Conservation (phyloP, 35 echinoderm and acorn worm species). For the Patiria miniata region DNA sequence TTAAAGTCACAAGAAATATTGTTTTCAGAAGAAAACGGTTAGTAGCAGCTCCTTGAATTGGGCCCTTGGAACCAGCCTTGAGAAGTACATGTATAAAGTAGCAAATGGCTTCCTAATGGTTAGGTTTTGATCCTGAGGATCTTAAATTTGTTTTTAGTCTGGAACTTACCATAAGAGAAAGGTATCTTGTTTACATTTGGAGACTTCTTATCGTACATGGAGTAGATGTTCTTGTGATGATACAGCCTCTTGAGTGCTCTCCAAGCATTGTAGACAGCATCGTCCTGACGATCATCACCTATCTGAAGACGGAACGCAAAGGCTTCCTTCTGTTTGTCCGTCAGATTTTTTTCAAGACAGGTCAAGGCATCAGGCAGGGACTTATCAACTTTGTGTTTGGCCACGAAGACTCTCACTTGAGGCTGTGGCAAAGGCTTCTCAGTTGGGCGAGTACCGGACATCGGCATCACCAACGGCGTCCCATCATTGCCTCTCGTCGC, state of each 20-base stretch:
- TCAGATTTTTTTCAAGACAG: background rate
- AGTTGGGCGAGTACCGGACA: no score
- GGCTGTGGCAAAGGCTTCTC: no score
- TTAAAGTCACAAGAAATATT: no score
- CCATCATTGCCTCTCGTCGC: no score
- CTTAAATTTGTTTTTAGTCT: background rate
- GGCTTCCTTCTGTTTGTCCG: background rate
- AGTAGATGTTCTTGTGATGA: background rate
- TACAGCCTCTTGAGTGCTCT: background rate
- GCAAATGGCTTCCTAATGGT: background rate
- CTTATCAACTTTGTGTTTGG: background rate
- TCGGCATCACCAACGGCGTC: no score
- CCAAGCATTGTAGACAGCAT: slow-evolving; percentile 1
- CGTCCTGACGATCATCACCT: background rate
- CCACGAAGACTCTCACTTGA: background rate
- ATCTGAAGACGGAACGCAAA: background rate
- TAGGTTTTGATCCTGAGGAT: background rate
- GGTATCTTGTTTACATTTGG: background rate
- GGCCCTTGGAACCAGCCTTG: background rate
- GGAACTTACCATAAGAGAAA: background rate
- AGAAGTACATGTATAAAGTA: background rate
- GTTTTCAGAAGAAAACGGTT: no score
- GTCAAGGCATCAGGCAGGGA: slow-evolving; percentile 9
- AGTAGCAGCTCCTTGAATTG: no score
- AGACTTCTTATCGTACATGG: background rate